A percentile compares a stretch with the other conserved stretches of the same genome.
Evolutionary conservation across 2,113 vertebrate species (phyloP).

Genomic region (Lampris incognitus): DNA sequence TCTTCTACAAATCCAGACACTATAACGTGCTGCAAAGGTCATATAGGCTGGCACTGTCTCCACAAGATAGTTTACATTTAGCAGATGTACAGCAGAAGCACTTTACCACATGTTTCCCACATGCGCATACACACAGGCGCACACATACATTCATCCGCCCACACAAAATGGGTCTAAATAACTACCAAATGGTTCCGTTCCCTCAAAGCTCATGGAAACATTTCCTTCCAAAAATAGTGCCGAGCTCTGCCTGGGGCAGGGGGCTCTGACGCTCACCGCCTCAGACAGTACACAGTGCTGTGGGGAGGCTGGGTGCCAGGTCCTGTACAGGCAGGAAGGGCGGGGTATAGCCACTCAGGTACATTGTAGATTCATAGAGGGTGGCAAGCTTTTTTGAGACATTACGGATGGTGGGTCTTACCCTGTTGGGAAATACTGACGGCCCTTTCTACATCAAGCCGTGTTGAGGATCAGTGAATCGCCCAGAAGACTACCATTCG

Average conservation of each 20-base stretch:
- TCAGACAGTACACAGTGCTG: conserved; percentile 52
- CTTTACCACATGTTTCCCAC: conserved; percentile 16
- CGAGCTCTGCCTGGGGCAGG: conserved; percentile 63
- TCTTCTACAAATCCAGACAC: background rate
- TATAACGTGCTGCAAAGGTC: background rate
- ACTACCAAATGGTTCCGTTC: conserved; percentile 67
- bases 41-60: background rate
- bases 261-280: conserved; percentile 57
- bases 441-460: background rate
- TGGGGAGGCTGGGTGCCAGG: conserved; percentile 38
- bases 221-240: conserved; percentile 75
- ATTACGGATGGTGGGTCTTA: background rate
- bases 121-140: conserved; percentile 1
- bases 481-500: background rate
- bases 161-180: conserved; percentile 64
- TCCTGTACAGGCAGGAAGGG: conserved; percentile 57
- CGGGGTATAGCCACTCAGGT: conserved; percentile 24
- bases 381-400: background rate
- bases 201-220: conserved; percentile 75
- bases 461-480: background rate
- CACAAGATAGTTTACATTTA: background rate
- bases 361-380: background rate
- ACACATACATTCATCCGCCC: conserved; percentile 29
- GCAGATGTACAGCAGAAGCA: conserved; percentile 2
- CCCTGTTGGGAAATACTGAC: background rate